These are phyloP conservation scores for Ictalurus furcatus DNA, from an alignment of 2,113 vertebrate genomes.

Conservation along the genomic window DNA sequence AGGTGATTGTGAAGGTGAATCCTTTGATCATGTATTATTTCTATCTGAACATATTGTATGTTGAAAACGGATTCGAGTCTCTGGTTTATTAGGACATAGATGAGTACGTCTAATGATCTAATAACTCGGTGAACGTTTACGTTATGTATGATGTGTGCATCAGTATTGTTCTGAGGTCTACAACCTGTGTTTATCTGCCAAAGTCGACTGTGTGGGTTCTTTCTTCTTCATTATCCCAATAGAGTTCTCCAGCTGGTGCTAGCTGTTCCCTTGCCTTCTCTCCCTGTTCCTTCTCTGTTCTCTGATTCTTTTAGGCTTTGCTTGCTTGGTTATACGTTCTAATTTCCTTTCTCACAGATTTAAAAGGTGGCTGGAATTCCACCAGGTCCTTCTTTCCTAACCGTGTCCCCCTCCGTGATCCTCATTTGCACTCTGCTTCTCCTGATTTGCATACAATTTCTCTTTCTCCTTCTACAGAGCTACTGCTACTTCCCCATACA, in stretches of 20 bases:
- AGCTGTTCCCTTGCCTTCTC: not conserved
- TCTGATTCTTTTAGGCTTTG: not conserved
- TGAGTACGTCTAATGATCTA: not conserved
- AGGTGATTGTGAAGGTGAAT: not conserved
- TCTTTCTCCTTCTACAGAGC: not conserved
- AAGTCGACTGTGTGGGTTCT: not conserved
- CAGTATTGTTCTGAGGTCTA: not conserved
- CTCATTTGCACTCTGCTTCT: constrained; percentile 32
- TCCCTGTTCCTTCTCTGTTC: not conserved
- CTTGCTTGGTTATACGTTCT: not conserved
- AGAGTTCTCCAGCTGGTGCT: not conserved
- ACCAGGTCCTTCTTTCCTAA: constrained; percentile 14
- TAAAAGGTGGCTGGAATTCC: constrained; percentile 15
- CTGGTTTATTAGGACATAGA: not conserved
- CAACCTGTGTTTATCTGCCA: not conserved
- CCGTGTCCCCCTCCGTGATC: not conserved
- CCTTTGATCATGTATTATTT: not conserved
- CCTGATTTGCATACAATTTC: constrained; percentile 6
- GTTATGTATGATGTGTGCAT: too few species aligned
- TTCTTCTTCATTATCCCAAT: not conserved
- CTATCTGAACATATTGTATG: not conserved
- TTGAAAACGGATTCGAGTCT: not conserved
- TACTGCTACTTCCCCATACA: constrained; percentile 3
- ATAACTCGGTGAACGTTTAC: not conserved
- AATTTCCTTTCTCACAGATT: constrained; percentile 11